These are phyloP conservation scores for Oreamnos americanus DNA, from an alignment of 2,113 vertebrate species.

Conservation along the genomic window DNA sequence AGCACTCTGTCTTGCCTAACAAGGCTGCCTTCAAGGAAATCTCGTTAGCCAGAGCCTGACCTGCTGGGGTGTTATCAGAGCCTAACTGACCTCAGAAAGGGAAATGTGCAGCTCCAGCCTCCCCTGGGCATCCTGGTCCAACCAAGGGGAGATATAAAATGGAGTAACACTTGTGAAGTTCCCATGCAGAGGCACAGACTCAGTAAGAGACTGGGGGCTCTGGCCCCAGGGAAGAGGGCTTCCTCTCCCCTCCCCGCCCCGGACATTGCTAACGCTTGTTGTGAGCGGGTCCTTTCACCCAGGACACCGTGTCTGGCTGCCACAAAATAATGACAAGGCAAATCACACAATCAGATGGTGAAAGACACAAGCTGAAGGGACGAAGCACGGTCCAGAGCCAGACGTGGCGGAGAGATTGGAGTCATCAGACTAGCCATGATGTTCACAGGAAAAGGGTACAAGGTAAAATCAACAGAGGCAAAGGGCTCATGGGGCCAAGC, in stretches of 20 bases:
- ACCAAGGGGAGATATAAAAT: background rate
- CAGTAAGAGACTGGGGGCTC: background rate
- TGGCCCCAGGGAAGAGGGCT: background rate
- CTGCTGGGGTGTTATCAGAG: background rate
- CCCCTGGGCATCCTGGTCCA: background rate
- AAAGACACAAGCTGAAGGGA: background rate
- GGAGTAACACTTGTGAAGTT: background rate
- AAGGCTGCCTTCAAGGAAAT: background rate
- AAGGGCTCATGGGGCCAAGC: background rate
- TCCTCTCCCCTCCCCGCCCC: background rate
- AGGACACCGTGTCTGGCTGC: background rate
- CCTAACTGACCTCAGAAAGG: background rate
- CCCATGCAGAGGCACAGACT: background rate
- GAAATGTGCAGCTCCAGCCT: background rate
- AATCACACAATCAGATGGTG: background rate
- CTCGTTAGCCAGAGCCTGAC: background rate
- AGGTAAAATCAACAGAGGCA: background rate
- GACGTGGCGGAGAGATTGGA: background rate
- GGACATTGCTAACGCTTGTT: background rate
- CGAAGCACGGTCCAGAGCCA: background rate
- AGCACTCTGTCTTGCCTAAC: background rate
- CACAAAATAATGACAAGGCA: background rate
- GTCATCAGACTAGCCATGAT: background rate
- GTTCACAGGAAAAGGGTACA: background rate
- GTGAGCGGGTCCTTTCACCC: background rate